phyloP scores from a whole-genome alignment of 2,113 vertebrate genomes.

The Entomyzon cyanotis region DNA sequence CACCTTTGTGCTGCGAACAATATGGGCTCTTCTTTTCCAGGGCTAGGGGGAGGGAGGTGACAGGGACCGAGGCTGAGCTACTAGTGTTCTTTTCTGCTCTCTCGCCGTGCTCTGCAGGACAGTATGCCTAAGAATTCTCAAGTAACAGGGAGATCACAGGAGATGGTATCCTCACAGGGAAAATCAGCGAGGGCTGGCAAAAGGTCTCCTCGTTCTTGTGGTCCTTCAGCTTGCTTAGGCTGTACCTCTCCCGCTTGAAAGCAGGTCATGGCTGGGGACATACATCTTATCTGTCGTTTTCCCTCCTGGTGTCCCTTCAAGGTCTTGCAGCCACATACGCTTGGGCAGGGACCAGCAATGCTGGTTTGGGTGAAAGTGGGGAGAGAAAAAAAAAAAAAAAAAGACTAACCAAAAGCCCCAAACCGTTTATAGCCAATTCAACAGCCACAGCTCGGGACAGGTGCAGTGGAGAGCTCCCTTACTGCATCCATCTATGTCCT shows the following conservation, averaged over 20 bases:
- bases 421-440: not conserved
- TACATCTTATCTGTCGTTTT: not conserved
- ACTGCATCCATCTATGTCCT: not conserved
- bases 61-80: not conserved
- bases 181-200: not conserved
- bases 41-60: not conserved
- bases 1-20: conserved; percentile 15
- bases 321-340: not conserved
- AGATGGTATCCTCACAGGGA: not conserved
- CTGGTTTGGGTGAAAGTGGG: not conserved
- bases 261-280: not conserved
- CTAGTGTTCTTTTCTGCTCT: not conserved
- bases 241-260: accelerated
- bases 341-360: not conserved
- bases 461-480: not conserved
- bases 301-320: not conserved
- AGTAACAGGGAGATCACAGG: not conserved
- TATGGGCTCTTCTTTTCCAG: not conserved
- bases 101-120: not conserved
- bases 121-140: not conserved
- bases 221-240: not conserved
- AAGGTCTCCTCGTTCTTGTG: not conserved
- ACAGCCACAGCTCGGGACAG: not conserved
- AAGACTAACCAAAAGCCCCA: not conserved
- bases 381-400: not conserved